Evolutionary conservation across 1,140 invertebrate genomes (phyloP), one percentile per base, ranked within the genome.

Genomic region (Lucilia cuprina): DNA sequence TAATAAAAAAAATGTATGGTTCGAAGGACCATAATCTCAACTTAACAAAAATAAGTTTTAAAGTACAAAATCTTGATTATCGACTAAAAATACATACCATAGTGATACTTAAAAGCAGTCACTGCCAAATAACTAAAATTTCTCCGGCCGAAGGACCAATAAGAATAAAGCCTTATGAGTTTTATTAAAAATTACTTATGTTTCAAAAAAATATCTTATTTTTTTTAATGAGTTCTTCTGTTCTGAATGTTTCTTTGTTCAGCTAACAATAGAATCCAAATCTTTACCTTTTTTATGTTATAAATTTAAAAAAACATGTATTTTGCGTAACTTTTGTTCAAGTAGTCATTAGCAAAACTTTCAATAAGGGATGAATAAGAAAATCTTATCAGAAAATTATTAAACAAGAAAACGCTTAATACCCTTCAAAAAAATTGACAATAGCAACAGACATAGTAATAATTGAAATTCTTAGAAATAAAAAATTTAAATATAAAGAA

Each of bases 301-400:
- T 21, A 21, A n/a, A 21, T n/a, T n/a, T 70, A 10, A 70, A 21
- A 70, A 5, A 55, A 41, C 41, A 10, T 41, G 3, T 55, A 12
- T 55, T 55, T 12, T 55, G 17, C 65, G 65, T 21, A 21, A 2
- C 4, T 21, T 30, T 30, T 30, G 25, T 30, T 30, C 25, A 30
- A 30, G 25, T 30, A 70, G 21, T 70, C 65, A 70, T 70, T 70
- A 70, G 65, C 65, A 70, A 70, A 70, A 70, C 65, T 70, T 70
- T 21, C n/a, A 70, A 70, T 70, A 70, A 70, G 65, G 65, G 65
- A 70, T 70, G 65, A 25, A 70, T 65, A 49, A 49, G 49, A 49
- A 49, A 55, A 55, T 55, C 50, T n/a, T 55, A 55, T 17, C 7
- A 55, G 4, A 55, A 41, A 55, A 55, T 1, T 55, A 14, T 14